Base-by-base conservation (phyloP, 2,888 invertebrate species). In the Standfussiana lucernea region DNA sequence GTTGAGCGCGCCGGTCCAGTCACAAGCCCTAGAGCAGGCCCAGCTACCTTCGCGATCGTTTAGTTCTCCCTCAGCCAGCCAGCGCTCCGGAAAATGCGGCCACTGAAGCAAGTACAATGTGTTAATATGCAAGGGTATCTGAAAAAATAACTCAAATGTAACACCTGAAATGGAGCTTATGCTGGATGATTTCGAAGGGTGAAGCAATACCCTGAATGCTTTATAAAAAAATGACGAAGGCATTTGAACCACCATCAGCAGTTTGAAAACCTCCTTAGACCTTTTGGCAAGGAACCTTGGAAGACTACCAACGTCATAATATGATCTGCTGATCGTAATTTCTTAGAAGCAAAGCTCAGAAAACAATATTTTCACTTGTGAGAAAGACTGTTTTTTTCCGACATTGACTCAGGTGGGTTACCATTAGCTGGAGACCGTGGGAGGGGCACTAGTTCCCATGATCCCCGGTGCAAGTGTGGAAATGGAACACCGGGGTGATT, bases 1-100 rank as follows among this genome's bases (percentile, higher is more conserved):
- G 79, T 96, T 94, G 18, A 96, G 93, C 0, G 96, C 95, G 0
- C 96, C 96, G 3, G 89, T 90, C 96, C 96, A 96, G 85, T 96
- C 96, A 47, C 94, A 90, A 0, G 96, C 96, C 0, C 96, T 90
- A 0, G 95, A 94, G 80, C 93, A 93, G 65, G 92, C 85, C 94
- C 95, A 94, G 7, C 88, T 89, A 1, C 90, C 91, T 3, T 88
- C 88, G 45, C 88, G 87, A 10, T 90, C 92, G 56, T 90, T 92
- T 13, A 92, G 80, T 72, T 93, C 93, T 6, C 93, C 92, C 35
- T 94, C 95, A 2, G 96, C 96, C 47, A 96, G 78, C 96, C 96
- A 96, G 15, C 93, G 91, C 89, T 96, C 96, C 0, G 96, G 96
- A 59, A 96, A 92, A 81, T 93, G 90, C 1, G 96, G 96, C 96